Evolutionary conservation across 2,888 invertebrate genomes (phyloP).

Genomic region (Chaetoderma sp.): DNA sequence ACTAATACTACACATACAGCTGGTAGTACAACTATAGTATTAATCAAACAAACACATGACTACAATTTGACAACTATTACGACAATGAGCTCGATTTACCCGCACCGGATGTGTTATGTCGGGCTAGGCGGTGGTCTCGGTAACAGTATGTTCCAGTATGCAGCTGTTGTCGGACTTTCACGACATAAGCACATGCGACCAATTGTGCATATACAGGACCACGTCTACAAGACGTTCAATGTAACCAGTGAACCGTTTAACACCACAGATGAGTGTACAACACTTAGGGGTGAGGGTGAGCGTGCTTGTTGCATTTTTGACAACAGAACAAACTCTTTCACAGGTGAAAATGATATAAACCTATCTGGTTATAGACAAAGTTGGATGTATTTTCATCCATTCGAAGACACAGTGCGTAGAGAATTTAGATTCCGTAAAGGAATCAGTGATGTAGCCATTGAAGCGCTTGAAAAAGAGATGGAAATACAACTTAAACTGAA

Average conservation of each 20-base stretch:
- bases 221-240: neutral
- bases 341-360: neutral
- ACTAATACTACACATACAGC: too few relatives aligned
- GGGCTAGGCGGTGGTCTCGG: neutral
- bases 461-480: conserved; percentile 37
- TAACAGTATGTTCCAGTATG: conserved; percentile 7
- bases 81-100: conserved; percentile 9
- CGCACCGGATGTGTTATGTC: conserved; percentile 4
- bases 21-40: too few relatives aligned
- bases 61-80: too few relatives aligned
- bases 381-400: conserved; percentile 46
- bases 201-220: neutral
- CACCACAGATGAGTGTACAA: too few relatives aligned
- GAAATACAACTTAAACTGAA: conserved; percentile 42
- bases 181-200: neutral
- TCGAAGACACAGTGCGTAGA: conserved; percentile 22
- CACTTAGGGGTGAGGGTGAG: too few relatives aligned
- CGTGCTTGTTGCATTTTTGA: too few relatives aligned
- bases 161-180: neutral
- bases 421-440: conserved; percentile 38
- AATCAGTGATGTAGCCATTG: conserved; percentile 25
- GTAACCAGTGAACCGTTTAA: too few relatives aligned
- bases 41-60: too few relatives aligned
- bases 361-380: conserved; percentile 42
- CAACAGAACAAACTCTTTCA: neutral